Base-by-base conservation (phyloP, 2,797 vertebrate genomes). In the Helicolenus hilgendorfi region DNA sequence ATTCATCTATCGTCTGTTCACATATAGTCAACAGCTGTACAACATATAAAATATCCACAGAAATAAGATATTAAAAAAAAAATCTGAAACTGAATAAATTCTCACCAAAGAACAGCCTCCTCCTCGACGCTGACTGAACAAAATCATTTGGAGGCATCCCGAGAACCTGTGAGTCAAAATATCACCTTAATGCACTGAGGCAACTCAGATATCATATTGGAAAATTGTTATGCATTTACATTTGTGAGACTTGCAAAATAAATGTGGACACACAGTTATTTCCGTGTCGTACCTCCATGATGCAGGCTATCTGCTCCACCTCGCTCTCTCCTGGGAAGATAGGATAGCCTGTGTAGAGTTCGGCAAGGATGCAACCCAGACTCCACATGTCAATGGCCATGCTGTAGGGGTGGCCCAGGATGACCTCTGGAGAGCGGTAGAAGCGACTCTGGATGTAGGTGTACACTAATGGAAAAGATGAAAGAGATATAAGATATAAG, bases 321-420 rank as follows among this genome's bases (percentile, higher is more conserved):
- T 99, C 98, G 3, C 98, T 98, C 95, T 99, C 99, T 63, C 98
- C 98, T 0, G 99, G 98, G 74, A 99, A 99, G 14, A 99, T 97
- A 0, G 98, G 98, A 84, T 96, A 98, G 64, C 99, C 99, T 0
- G 97, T 98, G 96, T 98, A 98, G 55, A 99, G 96, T 91, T 99
- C 98, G 0, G 98, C 98, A 83, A 98, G 96, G 93, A 99, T 99
- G 92, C 99, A 99, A 80, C 98, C 99, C 89, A 99, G 95, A 72
- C 98, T 99, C 99, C 99, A 99, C 99, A 99, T 99, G 86, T 99
- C 99, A 6, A 99, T 98, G 89, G 98, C 98, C 97, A 98, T 98
- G 92, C 98, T 97, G 85, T 99, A 99, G 18, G 98, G 97, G 63
- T 98, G 98, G 35, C 99, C 98, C 92, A 99, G 97, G 88, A 99